Conservation (phyloP, 2,113 vertebrate species). For the Nothoprocta pentlandii region DNA sequence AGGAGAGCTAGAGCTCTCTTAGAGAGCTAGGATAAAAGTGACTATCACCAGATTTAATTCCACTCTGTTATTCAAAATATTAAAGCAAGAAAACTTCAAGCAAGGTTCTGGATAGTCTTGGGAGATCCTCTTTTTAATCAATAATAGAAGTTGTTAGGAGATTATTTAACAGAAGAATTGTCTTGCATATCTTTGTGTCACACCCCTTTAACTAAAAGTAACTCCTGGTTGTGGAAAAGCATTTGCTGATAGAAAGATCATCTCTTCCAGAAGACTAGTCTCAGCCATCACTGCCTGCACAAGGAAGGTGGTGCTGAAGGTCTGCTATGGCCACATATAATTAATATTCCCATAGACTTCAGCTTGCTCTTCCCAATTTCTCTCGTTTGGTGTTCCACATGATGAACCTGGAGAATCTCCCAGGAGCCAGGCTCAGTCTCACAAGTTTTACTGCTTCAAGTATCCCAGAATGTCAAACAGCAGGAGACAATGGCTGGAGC, state of each 20-base stretch:
- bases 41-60: not conserved
- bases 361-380: not conserved
- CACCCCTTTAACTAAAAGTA: not conserved
- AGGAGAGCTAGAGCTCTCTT: too few relatives aligned
- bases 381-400: not conserved
- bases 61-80: not conserved
- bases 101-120: not conserved
- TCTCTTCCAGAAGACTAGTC: not conserved
- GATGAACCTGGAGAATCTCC: not conserved
- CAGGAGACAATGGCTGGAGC: not conserved
- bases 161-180: not conserved
- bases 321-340: fast-evolving
- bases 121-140: not conserved
- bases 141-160: not conserved
- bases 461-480: not conserved
- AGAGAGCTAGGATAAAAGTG: not conserved
- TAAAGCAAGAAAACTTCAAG: not conserved
- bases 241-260: not conserved
- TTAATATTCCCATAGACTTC: not conserved
- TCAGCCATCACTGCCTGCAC: not conserved
- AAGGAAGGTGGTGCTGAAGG: not conserved
- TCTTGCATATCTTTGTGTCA: not conserved
- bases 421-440: not conserved
- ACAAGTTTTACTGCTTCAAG: not conserved
- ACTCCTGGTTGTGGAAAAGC: not conserved